phyloP scores from a whole-genome alignment of 37 sponge, comb jelly and placozoan species.

The Aphrocallistes beatrix region DNA sequence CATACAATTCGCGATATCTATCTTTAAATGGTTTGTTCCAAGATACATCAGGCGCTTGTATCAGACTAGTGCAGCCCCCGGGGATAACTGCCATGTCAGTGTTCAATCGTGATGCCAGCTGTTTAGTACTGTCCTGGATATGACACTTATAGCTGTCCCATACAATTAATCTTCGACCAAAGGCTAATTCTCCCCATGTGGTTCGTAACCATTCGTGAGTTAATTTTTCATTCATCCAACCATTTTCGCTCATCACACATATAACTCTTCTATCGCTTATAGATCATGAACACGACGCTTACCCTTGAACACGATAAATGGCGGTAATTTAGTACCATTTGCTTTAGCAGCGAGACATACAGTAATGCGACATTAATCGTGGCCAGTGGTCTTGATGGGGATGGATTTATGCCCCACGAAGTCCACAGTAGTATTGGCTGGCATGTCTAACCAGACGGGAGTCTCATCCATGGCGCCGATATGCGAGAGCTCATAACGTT shows the following conservation, averaged over 20 bases:
- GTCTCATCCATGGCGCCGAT: slow-evolving; percentile 49
- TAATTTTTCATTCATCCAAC: slow-evolving; percentile 45
- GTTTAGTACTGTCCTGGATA: background rate
- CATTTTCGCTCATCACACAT: slow-evolving; percentile 28
- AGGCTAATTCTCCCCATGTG: slow-evolving; percentile 33
- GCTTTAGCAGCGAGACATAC: slow-evolving; percentile 42
- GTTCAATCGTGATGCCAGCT: background rate
- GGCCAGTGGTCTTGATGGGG: slow-evolving; percentile 34
- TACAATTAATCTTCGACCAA: slow-evolving; percentile 19
- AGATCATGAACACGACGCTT: slow-evolving; percentile 24
- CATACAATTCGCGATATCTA: slow-evolving; percentile 22
- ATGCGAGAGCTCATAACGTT: background rate
- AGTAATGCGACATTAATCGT: slow-evolving; percentile 46
- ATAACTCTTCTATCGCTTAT: slow-evolving; percentile 22
- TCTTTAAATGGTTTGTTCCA: slow-evolving; percentile 8
- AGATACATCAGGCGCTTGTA: slow-evolving; percentile 18
- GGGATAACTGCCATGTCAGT: slow-evolving; percentile 23
- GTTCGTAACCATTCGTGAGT: slow-evolving; percentile 39
- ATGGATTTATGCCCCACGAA: slow-evolving; percentile 34
- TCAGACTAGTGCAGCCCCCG: slow-evolving; percentile 9
- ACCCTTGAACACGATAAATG: slow-evolving; percentile 49
- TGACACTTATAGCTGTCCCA: background rate
- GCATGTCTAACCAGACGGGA: slow-evolving; percentile 47
- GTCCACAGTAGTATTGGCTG: slow-evolving; percentile 36
- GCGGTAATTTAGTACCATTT: slow-evolving; percentile 39